Percentiles rank a stretch among this genome's conserved stretches.
Evolutionary conservation across 92 coral and sea anemone species (phyloP).

Genomic region (Phymanthus crucifer): DNA sequence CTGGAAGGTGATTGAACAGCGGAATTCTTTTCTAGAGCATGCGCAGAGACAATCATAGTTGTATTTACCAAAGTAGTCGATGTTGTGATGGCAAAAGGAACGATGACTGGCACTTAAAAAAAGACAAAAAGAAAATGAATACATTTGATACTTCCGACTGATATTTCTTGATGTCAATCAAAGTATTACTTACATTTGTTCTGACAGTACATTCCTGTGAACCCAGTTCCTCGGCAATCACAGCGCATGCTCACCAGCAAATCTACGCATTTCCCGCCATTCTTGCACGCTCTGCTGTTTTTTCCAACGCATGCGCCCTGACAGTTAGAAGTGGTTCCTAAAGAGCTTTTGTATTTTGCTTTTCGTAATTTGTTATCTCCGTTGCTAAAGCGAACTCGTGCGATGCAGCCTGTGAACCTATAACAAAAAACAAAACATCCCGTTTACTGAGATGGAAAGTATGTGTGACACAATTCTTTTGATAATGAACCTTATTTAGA

Average conservation of each 20-base stretch:
- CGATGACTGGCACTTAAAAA: background rate
- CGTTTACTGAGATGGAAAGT: no score
- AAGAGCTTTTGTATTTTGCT: constrained; percentile 22
- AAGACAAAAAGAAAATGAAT: background rate
- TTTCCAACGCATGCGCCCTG: constrained; percentile 50
- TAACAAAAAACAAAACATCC: background rate
- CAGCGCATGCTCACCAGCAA: constrained; percentile 49
- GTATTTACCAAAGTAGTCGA: background rate
- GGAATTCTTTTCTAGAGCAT: constrained; percentile 16
- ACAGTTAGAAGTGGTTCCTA: constrained; percentile 40
- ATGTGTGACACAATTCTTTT: no score
- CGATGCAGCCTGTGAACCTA: constrained; percentile 48
- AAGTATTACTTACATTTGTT: constrained; percentile 10
- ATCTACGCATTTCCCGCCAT: constrained; percentile 68
- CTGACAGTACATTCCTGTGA: constrained; percentile 41
- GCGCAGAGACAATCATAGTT: constrained; percentile 12
- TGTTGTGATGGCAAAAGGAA: background rate
- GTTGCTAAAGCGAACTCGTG: constrained; percentile 46
- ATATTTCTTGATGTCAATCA: no score
- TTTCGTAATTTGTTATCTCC: constrained; percentile 28
- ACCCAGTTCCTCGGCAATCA: constrained; percentile 63
- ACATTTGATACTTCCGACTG: background rate
- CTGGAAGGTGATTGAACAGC: constrained; percentile 13
- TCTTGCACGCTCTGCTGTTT: constrained; percentile 28
- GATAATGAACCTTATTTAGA: no score